Percentiles rank a stretch among this genome's conserved stretches.
Evolutionary conservation across 2,113 vertebrate species (phyloP).

Genomic region (Micronycteris hirsuta): DNA sequence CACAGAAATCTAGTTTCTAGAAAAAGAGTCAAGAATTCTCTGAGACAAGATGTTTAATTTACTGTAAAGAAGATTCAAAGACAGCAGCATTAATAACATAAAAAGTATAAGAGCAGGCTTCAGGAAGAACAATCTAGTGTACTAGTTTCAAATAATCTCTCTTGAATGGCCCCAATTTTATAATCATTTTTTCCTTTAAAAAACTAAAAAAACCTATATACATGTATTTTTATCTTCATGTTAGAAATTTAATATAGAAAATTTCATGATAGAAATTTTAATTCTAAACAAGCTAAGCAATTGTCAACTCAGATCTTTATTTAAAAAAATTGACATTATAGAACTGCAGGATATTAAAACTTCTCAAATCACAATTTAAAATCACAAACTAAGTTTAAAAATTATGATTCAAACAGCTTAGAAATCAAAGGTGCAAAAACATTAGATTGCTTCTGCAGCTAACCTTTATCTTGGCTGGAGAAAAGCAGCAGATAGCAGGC

Average conservation of each 20-base stretch:
- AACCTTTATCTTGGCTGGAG: constrained; percentile 66
- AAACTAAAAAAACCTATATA: not conserved
- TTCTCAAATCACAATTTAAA: constrained; percentile 63
- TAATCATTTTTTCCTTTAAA: not conserved
- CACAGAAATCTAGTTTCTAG: constrained; percentile 43
- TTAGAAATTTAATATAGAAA: constrained; percentile 52
- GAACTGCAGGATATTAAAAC: constrained; percentile 59
- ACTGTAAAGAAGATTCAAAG: constrained; percentile 50
- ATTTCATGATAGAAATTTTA: constrained; percentile 52
- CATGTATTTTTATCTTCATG: constrained; percentile 20
- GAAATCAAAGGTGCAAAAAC: constrained; percentile 64
- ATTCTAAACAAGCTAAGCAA: constrained; percentile 58
- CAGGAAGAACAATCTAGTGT: not conserved
- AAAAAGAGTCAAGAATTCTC: constrained; percentile 43
- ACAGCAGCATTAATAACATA: constrained; percentile 31
- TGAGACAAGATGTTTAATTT: constrained; percentile 57
- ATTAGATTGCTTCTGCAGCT: constrained; percentile 54
- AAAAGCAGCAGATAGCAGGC: constrained; percentile 75
- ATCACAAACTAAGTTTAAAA: constrained; percentile 67
- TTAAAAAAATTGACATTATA: constrained; percentile 43
- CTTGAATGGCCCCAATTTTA: constrained; percentile 25
- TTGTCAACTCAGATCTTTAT: constrained; percentile 51
- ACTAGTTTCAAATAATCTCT: not conserved
- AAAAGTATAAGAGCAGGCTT: not conserved
- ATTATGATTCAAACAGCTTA: constrained; percentile 58